phyloP scores from a whole-genome alignment of 2,888 invertebrate genomes.

The Phyllotreta striolata region DNA sequence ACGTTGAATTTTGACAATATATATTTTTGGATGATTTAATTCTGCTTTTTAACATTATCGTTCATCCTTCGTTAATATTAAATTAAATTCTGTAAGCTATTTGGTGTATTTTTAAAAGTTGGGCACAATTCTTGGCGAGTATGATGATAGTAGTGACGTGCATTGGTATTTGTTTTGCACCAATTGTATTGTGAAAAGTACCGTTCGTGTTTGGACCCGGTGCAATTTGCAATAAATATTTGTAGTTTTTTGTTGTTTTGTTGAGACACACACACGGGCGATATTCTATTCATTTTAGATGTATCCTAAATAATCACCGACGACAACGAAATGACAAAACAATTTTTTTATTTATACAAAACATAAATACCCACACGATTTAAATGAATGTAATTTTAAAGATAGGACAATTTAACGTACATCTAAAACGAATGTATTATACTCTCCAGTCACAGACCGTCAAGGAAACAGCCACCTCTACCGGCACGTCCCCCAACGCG shows the following conservation, averaged over 20 bases:
- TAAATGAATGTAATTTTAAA: not conserved
- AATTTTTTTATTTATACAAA: not conserved
- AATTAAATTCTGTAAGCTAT: no score
- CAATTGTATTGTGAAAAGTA: no score
- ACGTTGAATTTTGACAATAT: no score
- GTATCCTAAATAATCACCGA: slow-evolving; percentile 7
- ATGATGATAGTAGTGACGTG: no score
- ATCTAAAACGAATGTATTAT: slow-evolving; percentile 43
- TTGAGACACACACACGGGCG: slow-evolving; percentile 5
- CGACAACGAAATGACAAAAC: not conserved
- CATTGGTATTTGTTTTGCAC: no score
- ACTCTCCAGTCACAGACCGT: slow-evolving; percentile 64
- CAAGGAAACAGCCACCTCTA: slow-evolving; percentile 64
- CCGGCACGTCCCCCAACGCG: slow-evolving; percentile 56
- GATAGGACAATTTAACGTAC: slow-evolving; percentile 17
- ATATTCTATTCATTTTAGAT: slow-evolving; percentile 26
- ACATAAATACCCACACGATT: not conserved
- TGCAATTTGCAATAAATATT: no score
- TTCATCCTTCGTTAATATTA: no score
- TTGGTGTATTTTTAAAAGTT: no score
- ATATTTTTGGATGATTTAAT: no score
- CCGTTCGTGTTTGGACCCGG: no score
- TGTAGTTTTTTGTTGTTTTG: slow-evolving; percentile 11
- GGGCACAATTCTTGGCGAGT: no score
- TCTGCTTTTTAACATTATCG: no score